A percentile compares a stretch with the other conserved stretches of the same genome.
Evolutionary conservation across 2,797 vertebrate genomes (phyloP).

Genomic region (Pangasius macronema): DNA sequence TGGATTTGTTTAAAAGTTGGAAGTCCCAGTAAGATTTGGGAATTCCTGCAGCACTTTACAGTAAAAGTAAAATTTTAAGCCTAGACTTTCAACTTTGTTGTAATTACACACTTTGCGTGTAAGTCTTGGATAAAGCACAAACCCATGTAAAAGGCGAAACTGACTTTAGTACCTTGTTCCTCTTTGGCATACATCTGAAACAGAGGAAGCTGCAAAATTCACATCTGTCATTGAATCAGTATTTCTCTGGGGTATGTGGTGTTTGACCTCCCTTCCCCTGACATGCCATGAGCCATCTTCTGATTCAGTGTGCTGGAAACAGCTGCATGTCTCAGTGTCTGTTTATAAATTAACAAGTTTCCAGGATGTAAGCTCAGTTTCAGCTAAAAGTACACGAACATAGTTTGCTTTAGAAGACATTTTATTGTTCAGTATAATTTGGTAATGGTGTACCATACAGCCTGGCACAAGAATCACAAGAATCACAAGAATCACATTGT

Average conservation of each 20-base stretch:
- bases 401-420: not conserved
- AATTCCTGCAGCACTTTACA: not conserved
- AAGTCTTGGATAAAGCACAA: not conserved
- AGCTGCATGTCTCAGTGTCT: conserved; percentile 22
- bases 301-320: conserved; percentile 32
- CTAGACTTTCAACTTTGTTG: not conserved
- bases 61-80: not conserved
- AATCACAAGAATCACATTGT: not conserved
- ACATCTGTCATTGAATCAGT: conserved; percentile 23
- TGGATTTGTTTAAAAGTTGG: not conserved
- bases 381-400: not conserved
- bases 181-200: not conserved
- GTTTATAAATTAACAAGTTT: conserved; percentile 10
- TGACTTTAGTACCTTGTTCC: conserved; percentile 9
- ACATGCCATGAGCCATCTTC: conserved; percentile 22
- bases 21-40: not conserved
- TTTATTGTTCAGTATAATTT: not conserved
- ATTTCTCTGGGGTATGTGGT: conserved; percentile 17
- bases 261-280: conserved; percentile 18
- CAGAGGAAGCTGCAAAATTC: conserved; percentile 37
- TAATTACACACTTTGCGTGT: no score
- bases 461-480: not conserved
- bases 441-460: not conserved
- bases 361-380: not conserved
- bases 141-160: not conserved